Base-by-base conservation (phyloP, 2,113 vertebrate genomes). In the Zootoca vivipara region DNA sequence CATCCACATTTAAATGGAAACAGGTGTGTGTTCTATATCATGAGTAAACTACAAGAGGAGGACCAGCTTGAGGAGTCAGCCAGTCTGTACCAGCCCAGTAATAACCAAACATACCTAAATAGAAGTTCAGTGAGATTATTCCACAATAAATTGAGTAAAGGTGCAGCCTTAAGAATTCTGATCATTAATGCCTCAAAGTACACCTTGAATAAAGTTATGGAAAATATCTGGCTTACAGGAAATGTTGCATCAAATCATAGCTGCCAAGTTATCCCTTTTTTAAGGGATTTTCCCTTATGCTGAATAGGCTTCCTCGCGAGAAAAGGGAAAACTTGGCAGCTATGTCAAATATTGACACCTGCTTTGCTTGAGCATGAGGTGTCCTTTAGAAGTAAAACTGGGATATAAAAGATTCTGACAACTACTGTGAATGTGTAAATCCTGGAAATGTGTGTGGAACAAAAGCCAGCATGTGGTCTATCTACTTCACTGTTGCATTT, bases 1-100 rank as follows among this genome's bases (percentile, higher is more conserved):
- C 20, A 58, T 1, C 74, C 16, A 35, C 64, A 73, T 26, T 93
- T 85, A 79, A 92, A 75, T 9, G n/a, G 70, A 74, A 73, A 52
- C 5, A 80, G 33, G 16, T 3, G 80, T 69, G 33, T 13, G 33
- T 65, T 87, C 79, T 87, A 28, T 13, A 75, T 73, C 46, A 30
- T 62, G 15, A 85, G 8, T 24, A 8, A 33, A 12, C 28, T 7
- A 38, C 12, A 35, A 70, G 35, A 58, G 16, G 18, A 74, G 26
- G 33, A 35, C 33, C 79, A 73, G 52, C 74, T 30, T 33, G 82
- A 74, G 22, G 74, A 86, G 38, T 40, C 42, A 35, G 30, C 15
- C 30, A 58, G 35, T 28, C 52, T 46, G 28, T 12, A 56, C 22
- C 13, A 46, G 58, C 5, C 12, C 18, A 64, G 35, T 26, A 64